Evolutionary conservation across 2,888 invertebrate species (phyloP).

Genomic region (Kuschelorhynchus macadamiae): DNA sequence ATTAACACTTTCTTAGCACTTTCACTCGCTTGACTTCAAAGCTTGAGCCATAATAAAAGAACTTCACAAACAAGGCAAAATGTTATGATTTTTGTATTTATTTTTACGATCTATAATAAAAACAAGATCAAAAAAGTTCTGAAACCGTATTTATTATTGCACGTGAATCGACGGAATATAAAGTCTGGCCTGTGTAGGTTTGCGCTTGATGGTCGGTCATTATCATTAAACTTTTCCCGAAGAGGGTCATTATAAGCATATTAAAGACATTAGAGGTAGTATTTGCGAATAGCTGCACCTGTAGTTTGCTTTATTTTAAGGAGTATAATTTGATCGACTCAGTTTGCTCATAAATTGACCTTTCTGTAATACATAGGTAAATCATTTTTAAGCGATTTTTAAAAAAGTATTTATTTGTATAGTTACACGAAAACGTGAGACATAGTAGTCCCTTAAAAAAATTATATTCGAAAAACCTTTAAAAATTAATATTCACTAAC

Average conservation of each 20-base stretch:
- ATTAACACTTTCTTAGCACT: not conserved
- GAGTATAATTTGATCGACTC: not conserved
- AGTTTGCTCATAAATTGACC: too few species aligned
- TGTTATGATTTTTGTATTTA: not conserved
- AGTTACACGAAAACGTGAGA: too few species aligned
- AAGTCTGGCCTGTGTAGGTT: not conserved
- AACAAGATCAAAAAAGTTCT: conserved; percentile 4
- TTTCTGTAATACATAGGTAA: too few species aligned
- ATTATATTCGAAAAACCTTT: too few species aligned
- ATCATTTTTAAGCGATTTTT: too few species aligned
- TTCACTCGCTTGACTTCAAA: not conserved
- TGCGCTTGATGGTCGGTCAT: conserved; percentile 17
- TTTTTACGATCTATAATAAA: conserved; percentile 1
- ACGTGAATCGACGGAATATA: conserved; percentile 11
- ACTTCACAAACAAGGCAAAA: not conserved
- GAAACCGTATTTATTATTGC: conserved; percentile 13
- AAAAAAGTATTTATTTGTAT: too few species aligned
- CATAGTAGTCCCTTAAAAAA: too few species aligned
- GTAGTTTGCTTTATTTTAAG: not conserved
- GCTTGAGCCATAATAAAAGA: not conserved
- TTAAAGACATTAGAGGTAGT: conserved; percentile 2
- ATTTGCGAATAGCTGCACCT: not conserved
- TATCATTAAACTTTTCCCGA: conserved; percentile 7
- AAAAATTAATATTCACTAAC: too few species aligned
- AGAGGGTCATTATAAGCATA: conserved; percentile 15